A percentile compares a stretch with the other conserved stretches of the same genome.
These are phyloP conservation scores for Lacanobia wlatinum DNA, from an alignment of 2,888 invertebrate species.

Conservation along the genomic window DNA sequence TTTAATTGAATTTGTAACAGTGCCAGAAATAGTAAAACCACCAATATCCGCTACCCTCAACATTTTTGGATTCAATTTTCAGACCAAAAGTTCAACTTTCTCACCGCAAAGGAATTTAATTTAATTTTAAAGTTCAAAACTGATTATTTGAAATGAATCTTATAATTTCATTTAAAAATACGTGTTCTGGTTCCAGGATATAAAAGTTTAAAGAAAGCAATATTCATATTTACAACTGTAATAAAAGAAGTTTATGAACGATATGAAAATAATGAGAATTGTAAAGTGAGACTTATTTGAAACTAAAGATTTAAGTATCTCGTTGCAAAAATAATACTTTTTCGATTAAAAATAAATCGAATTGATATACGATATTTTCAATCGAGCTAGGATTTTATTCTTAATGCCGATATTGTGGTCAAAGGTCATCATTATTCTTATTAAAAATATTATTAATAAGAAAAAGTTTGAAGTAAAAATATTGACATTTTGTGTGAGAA, in stretches of 20 bases:
- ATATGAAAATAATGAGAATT: conserved; percentile 41
- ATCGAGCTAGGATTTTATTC: not conserved
- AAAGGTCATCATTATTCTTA: too few species aligned
- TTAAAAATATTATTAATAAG: too few species aligned
- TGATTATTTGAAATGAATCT: conserved; percentile 18
- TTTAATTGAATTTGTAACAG: conserved; percentile 13
- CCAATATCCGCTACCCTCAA: not conserved
- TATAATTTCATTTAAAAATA: conserved; percentile 32
- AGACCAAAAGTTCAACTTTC: not conserved
- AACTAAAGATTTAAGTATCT: conserved; percentile 22
- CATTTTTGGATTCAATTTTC: conserved; percentile 22
- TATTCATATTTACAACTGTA: conserved; percentile 54
- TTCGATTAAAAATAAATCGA: not conserved
- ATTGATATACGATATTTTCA: conserved; percentile 1
- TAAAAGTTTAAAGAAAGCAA: conserved; percentile 46
- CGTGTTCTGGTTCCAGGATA: conserved; percentile 34
- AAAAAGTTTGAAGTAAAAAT: too few species aligned
- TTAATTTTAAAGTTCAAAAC: conserved; percentile 24
- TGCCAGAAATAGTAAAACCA: conserved; percentile 1
- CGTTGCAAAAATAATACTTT: not conserved
- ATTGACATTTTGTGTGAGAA: too few species aligned
- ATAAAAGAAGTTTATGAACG: conserved; percentile 45
- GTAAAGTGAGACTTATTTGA: conserved; percentile 28
- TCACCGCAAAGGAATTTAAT: conserved; percentile 36
- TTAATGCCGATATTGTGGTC: too few species aligned